A percentile compares a stretch with the other conserved stretches of the same genome.
These are phyloP conservation scores for Sepioteuthis lessoniana DNA, from an alignment of 2,888 invertebrate genomes.

Conservation along the genomic window DNA sequence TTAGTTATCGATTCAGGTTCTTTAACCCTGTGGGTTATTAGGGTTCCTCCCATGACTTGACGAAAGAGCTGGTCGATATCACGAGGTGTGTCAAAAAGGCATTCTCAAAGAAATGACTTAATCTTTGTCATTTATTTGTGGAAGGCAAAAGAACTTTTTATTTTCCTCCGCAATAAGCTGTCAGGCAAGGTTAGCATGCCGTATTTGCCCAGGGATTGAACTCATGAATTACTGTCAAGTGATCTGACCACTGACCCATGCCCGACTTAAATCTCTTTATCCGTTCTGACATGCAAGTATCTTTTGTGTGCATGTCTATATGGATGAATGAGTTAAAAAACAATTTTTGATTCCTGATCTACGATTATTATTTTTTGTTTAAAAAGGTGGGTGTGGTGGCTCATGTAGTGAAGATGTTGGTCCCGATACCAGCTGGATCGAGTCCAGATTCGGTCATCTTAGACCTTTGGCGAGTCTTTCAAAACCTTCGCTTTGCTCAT, in stretches of 20 bases:
- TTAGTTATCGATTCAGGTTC: neutral
- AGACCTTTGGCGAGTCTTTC: neutral
- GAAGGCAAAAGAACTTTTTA: neutral
- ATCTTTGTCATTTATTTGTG: neutral
- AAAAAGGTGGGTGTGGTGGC: neutral
- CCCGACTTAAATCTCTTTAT: neutral
- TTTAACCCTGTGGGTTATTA: neutral
- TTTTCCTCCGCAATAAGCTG: neutral
- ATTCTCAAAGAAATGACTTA: neutral
- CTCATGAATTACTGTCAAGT: neutral
- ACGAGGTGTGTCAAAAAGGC: neutral
- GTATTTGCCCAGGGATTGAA: neutral
- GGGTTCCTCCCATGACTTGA: too few species aligned
- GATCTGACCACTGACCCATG: neutral
- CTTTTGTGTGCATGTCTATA: too few species aligned
- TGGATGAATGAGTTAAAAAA: neutral
- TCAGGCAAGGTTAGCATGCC: neutral
- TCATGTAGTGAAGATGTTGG: neutral
- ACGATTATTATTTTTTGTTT: neutral
- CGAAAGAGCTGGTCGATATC: neutral
- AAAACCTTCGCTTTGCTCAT: neutral
- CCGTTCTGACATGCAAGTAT: too few species aligned
- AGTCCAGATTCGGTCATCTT: neutral
- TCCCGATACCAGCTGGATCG: neutral
- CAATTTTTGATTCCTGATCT: neutral